Percentiles rank a stretch among this genome's conserved stretches.
phyloP scores from a whole-genome alignment of 1,140 invertebrate genomes.

The Brachionus rotundiformis region DNA sequence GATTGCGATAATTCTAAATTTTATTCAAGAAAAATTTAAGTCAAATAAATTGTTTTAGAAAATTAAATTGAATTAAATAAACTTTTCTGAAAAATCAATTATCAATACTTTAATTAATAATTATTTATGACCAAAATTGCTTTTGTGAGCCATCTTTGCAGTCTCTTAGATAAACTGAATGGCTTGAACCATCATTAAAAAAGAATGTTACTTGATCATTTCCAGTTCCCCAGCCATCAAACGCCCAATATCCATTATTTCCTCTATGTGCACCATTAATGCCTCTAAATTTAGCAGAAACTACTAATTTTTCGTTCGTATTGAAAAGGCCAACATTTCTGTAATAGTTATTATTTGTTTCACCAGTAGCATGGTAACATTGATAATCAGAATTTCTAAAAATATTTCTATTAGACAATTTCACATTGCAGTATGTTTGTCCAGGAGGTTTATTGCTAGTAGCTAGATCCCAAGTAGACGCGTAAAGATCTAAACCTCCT shows the following conservation, averaged over 20 bases:
- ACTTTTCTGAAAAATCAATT: too few relatives aligned
- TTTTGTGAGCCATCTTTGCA: slow-evolving; percentile 16
- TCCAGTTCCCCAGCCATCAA: slow-evolving; percentile 27
- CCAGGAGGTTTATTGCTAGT: slow-evolving; percentile 8
- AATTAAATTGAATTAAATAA: too few relatives aligned
- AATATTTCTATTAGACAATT: not conserved
- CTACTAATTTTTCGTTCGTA: not conserved
- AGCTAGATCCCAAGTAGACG: not conserved
- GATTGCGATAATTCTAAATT: too few relatives aligned
- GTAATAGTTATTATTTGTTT: slow-evolving; percentile 7
- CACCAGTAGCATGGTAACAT: slow-evolving; percentile 8
- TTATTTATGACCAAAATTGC: slow-evolving; percentile 16
- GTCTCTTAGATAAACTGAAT: not conserved
- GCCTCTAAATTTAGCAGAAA: not conserved
- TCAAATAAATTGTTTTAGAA: too few relatives aligned
- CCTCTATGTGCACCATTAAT: not conserved
- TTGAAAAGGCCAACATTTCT: slow-evolving; percentile 25
- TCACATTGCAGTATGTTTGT: not conserved
- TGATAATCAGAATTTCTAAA: not conserved
- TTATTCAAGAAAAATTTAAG: too few relatives aligned
- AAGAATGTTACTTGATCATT: not conserved
- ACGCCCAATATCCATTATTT: slow-evolving; percentile 28
- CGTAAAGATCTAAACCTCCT: slow-evolving; percentile 5
- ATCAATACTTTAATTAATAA: too few relatives aligned
- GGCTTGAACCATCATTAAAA: not conserved